phyloP scores from a whole-genome alignment of 37 sponge, comb jelly and placozoan species.

The Corticium candelabrum region DNA sequence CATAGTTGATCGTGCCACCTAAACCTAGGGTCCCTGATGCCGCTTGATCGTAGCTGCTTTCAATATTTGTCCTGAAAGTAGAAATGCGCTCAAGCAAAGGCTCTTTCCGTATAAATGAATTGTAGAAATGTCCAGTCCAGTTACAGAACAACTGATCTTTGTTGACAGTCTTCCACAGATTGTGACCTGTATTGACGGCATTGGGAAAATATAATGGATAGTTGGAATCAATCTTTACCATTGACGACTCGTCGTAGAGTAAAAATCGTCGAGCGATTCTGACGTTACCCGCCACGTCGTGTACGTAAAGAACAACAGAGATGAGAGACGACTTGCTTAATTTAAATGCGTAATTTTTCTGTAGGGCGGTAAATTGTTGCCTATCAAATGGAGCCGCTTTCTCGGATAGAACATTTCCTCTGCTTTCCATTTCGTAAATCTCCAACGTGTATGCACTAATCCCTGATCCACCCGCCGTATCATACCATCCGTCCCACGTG shows the following conservation, averaged over 20 bases:
- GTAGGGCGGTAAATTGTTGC: background rate
- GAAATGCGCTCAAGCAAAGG: background rate
- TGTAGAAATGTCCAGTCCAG: background rate
- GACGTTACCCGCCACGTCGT: conserved; percentile 48
- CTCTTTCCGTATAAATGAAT: background rate
- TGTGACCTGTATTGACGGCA: conserved; percentile 29
- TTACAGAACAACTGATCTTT: background rate
- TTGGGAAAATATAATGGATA: conserved; percentile 24
- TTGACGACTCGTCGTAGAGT: conserved; percentile 38
- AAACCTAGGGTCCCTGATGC: background rate
- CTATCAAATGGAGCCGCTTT: background rate
- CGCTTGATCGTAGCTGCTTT: background rate
- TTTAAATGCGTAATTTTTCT: background rate
- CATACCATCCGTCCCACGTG: conserved; percentile 60
- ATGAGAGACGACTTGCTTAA: conserved; percentile 28
- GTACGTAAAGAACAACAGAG: conserved; percentile 36
- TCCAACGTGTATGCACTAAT: background rate
- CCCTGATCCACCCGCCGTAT: conserved; percentile 32
- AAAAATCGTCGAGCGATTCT: conserved; percentile 31
- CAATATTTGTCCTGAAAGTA: background rate
- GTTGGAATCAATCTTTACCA: conserved; percentile 16
- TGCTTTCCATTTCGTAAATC: background rate
- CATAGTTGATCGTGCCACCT: background rate
- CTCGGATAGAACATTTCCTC: background rate
- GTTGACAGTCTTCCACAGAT: conserved; percentile 35